Evolutionary conservation across 2,888 invertebrate genomes (phyloP).

Genomic region (Drosophila eohydei): DNA sequence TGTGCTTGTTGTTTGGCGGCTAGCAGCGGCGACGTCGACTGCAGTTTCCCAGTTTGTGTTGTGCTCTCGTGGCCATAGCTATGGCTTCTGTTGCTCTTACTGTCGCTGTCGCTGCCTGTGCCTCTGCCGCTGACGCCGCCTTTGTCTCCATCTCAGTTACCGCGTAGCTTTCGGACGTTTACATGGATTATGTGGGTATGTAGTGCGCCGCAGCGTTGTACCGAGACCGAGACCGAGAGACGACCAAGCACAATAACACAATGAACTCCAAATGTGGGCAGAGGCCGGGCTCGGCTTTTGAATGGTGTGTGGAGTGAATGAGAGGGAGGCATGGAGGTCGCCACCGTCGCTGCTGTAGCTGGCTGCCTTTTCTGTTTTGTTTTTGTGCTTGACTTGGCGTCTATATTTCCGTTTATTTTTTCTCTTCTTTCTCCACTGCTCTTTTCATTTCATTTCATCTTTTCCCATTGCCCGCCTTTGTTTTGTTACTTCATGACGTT

Average conservation of each 20-base stretch:
- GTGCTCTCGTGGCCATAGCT: constrained; percentile 66
- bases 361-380: constrained; percentile 63
- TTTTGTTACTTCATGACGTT: constrained; percentile 64
- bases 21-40: constrained; percentile 15
- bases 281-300: constrained; percentile 51
- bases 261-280: constrained; percentile 79
- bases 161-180: constrained; percentile 61
- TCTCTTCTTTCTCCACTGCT: constrained; percentile 27
- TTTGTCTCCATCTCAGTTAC: constrained; percentile 6
- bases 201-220: constrained; percentile 65
- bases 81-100: constrained; percentile 57
- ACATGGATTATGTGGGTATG: constrained; percentile 80
- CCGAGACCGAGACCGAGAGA: constrained; percentile 63
- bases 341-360: constrained; percentile 8
- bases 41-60: constrained; percentile 56
- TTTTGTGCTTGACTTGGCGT: constrained; percentile 59
- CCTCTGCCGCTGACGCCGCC: constrained; percentile 19
- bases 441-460: constrained; percentile 7
- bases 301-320: constrained; percentile 26
- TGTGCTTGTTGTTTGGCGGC: constrained; percentile 47
- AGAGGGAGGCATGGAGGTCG: constrained; percentile 20
- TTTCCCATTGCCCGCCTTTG: constrained; percentile 60
- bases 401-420: constrained; percentile 44
- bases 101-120: constrained; percentile 14
- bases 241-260: constrained; percentile 81